Evolutionary conservation across 2,888 invertebrate species (phyloP).

Genomic region (Nomada fabriciana): DNA sequence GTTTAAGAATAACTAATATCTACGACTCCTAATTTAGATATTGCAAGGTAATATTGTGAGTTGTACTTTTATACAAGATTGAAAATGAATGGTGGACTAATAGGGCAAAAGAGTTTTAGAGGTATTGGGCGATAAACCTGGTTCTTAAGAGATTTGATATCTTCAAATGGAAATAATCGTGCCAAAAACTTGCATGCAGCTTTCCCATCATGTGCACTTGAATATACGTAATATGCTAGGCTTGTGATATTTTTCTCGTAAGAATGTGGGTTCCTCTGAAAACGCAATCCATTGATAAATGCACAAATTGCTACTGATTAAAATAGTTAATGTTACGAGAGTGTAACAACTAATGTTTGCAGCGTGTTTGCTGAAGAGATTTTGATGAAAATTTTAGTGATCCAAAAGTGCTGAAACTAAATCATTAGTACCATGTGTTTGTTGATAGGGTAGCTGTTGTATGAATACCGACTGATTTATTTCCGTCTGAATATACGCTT

Average conservation of each 20-base stretch:
- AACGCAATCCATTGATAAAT: slow-evolving; percentile 56
- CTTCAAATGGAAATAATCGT: slow-evolving; percentile 54
- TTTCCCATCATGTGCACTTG: slow-evolving; percentile 52
- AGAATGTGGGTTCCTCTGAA: slow-evolving; percentile 66
- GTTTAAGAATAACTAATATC: slow-evolving; percentile 1
- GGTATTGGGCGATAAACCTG: slow-evolving; percentile 34
- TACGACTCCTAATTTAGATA: background rate
- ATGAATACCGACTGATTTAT: slow-evolving; percentile 75
- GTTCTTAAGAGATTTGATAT: slow-evolving; percentile 41
- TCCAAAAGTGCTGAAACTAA: slow-evolving; percentile 69
- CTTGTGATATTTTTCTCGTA: slow-evolving; percentile 44
- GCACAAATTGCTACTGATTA: slow-evolving; percentile 52
- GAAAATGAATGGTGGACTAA: background rate
- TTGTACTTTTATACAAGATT: background rate
- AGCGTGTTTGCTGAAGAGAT: slow-evolving; percentile 54
- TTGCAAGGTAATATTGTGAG: background rate
- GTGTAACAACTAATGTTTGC: slow-evolving; percentile 53
- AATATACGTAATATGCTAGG: slow-evolving; percentile 47
- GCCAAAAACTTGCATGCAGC: slow-evolving; percentile 63
- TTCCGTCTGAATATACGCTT: slow-evolving; percentile 75
- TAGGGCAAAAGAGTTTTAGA: slow-evolving; percentile 4
- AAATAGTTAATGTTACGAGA: slow-evolving; percentile 41
- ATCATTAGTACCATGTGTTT: slow-evolving; percentile 73
- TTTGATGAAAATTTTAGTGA: slow-evolving; percentile 55
- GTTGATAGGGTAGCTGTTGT: slow-evolving; percentile 76